phyloP scores from a whole-genome alignment of 2,888 invertebrate genomes.

The Chalcis sispes region DNA sequence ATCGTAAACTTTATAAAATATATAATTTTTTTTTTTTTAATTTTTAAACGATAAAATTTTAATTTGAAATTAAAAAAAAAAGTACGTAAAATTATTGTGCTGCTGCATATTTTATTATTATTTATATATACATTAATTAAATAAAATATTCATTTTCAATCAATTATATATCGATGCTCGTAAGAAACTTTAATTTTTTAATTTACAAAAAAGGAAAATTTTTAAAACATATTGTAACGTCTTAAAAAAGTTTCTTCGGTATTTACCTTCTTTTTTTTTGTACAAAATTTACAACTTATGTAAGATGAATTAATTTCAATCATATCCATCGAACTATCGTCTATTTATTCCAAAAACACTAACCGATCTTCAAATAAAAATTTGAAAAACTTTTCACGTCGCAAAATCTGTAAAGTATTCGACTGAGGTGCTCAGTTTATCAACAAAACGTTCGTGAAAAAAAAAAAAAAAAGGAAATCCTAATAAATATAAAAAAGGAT shows the following conservation, averaged over 20 bases:
- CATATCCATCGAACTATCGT: background rate
- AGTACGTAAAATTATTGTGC: background rate
- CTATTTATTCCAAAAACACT: too few species aligned
- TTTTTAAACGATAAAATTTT: background rate
- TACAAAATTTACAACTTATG: slow-evolving; percentile 25
- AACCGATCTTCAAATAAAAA: background rate
- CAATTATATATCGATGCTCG: too few species aligned
- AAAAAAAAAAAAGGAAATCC: background rate
- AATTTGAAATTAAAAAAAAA: background rate
- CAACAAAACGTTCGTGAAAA: background rate
- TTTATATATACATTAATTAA: too few species aligned
- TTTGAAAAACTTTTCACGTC: background rate
- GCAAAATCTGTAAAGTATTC: slow-evolving; percentile 15
- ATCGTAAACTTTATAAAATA: slow-evolving; percentile 8
- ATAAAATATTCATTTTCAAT: background rate
- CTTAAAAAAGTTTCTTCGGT: too few species aligned
- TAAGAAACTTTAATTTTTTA: too few species aligned
- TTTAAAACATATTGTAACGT: too few species aligned
- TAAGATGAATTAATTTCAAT: too few species aligned
- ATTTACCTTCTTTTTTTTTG: too few species aligned
- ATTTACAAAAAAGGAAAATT: too few species aligned
- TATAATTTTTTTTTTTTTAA: slow-evolving; percentile 1
- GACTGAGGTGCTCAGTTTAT: slow-evolving; percentile 28
- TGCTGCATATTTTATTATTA: too few species aligned
- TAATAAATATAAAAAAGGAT: background rate